Conservation (phyloP, 2,113 vertebrate genomes). For the Sphaerodactylus townsendi region DNA sequence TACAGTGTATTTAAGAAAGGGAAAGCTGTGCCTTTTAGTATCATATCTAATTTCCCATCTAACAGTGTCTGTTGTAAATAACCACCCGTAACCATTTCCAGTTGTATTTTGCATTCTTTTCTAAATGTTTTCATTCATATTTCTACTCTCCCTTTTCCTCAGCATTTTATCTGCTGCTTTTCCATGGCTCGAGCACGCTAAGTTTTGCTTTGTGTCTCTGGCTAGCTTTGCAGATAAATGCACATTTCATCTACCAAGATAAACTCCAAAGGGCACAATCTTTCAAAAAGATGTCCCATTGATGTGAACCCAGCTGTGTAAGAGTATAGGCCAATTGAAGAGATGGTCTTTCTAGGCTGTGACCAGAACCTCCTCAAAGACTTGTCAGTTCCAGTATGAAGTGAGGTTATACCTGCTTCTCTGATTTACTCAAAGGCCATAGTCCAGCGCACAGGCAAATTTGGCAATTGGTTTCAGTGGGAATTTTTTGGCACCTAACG, state of each 20-base stretch:
- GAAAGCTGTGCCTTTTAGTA: conserved; percentile 99
- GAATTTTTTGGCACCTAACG: background rate
- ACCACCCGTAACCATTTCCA: conserved; percentile 83
- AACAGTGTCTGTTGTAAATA: conserved; percentile 98
- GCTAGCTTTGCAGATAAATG: conserved; percentile 48
- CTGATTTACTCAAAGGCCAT: conserved; percentile 36
- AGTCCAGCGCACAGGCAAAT: background rate
- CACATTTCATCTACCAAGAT: conserved; percentile 61
- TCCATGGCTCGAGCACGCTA: conserved; percentile 55
- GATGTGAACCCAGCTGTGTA: background rate
- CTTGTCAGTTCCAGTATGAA: conserved; percentile 20
- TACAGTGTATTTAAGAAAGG: conserved; percentile 99
- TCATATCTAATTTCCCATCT: conserved; percentile 96
- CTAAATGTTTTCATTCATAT: conserved; percentile 58
- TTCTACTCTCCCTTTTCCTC: conserved; percentile 61
- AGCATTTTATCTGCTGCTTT: conserved; percentile 34
- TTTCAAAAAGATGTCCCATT: too few relatives aligned
- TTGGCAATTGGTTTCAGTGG: background rate
- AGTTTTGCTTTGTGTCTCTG: conserved; percentile 51
- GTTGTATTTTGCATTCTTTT: conserved; percentile 88
- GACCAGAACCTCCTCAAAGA: conserved; percentile 39
- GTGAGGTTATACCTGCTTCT: conserved; percentile 17
- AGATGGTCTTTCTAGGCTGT: background rate
- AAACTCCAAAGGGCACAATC: conserved; percentile 6
- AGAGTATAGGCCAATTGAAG: background rate